A percentile compares a stretch with the other conserved stretches of the same genome.
These are phyloP conservation scores for cat (Felis catus) DNA, from an alignment of 2,113 vertebrate species.

Conservation along the genomic window DNA sequence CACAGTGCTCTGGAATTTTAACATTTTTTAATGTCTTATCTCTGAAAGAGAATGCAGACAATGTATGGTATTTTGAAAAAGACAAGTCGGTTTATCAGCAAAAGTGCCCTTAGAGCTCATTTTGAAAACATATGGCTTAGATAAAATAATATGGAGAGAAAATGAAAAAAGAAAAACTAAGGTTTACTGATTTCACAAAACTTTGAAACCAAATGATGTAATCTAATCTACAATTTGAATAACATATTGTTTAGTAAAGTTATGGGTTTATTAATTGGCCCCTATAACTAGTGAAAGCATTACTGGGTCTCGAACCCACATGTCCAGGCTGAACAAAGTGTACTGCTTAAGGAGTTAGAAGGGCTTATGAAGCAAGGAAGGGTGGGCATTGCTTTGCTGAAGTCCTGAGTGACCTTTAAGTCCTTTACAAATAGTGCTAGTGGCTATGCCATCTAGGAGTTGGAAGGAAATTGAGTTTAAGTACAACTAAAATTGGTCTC, in stretches of 20 bases:
- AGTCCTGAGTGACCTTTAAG: not conserved
- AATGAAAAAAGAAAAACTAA: not conserved
- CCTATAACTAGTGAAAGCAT: not conserved
- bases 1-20: not conserved
- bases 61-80: not conserved
- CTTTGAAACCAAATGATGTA: not conserved
- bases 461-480: constrained; percentile 6
- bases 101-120: not conserved
- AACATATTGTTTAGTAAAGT: not conserved
- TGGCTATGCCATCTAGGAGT: not conserved
- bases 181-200: not conserved
- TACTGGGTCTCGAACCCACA: not conserved
- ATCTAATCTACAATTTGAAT: not conserved
- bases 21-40: not conserved
- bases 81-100: not conserved
- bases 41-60: not conserved
- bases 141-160: not conserved
- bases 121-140: not conserved
- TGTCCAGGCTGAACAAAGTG: not conserved
- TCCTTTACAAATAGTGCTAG: not conserved
- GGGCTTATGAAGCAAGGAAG: not conserved
- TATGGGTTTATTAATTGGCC: not conserved
- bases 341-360: not conserved
- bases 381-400: not conserved
- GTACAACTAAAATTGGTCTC: not conserved